These are phyloP conservation scores for Isurus oxyrinchus DNA, from an alignment of 2,113 vertebrate species.

Conservation along the genomic window DNA sequence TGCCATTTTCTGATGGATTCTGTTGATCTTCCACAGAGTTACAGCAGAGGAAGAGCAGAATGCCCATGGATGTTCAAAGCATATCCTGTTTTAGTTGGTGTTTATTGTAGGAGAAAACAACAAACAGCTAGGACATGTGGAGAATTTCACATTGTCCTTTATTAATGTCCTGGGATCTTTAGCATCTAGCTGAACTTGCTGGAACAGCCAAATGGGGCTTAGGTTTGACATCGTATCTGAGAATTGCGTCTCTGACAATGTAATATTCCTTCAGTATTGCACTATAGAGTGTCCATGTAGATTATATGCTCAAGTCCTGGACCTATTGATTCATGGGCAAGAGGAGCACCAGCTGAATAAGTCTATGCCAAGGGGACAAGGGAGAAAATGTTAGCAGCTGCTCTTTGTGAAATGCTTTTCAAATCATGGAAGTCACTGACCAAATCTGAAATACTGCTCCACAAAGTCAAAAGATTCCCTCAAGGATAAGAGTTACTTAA, in stretches of 20 bases:
- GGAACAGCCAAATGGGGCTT: background rate
- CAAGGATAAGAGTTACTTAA: background rate
- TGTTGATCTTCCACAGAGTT: background rate
- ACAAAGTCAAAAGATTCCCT: background rate
- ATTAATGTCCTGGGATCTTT: background rate
- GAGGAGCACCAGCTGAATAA: too few relatives aligned
- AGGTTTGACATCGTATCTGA: background rate
- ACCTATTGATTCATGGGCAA: background rate
- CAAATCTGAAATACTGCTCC: background rate
- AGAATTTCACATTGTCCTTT: background rate
- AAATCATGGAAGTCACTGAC: background rate
- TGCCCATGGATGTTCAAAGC: background rate
- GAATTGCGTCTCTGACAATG: background rate
- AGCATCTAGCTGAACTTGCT: background rate
- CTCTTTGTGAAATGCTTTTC: background rate
- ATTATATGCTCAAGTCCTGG: background rate
- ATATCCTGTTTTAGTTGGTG: background rate
- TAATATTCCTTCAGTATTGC: background rate
- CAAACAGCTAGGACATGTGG: background rate
- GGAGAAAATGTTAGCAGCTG: background rate
- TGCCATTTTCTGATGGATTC: background rate
- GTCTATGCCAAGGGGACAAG: background rate
- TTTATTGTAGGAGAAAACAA: background rate
- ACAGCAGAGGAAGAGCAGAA: background rate
- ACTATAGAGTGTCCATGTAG: background rate